Percentiles rank a stretch among this genome's conserved stretches.
Evolutionary conservation across 2,113 vertebrate species (phyloP).

Genomic region (Onychorhynchus coronatus): DNA sequence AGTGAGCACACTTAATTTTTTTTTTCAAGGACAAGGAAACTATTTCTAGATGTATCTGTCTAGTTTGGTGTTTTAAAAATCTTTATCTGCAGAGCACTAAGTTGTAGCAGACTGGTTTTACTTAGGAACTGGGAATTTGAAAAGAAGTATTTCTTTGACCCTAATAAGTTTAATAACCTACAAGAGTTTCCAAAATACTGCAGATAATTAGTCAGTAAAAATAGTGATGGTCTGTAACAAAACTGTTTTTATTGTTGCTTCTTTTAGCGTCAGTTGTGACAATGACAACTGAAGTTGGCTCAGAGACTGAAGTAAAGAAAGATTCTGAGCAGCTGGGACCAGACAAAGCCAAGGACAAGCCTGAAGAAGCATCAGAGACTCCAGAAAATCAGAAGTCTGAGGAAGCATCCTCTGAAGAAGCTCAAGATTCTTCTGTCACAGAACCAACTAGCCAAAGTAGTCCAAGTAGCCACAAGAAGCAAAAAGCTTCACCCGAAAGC

Average conservation of each 20-base stretch:
- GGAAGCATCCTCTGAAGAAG: slow-evolving; percentile 30
- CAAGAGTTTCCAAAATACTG: neutral
- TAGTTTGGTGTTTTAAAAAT: neutral
- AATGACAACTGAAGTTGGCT: slow-evolving; percentile 92
- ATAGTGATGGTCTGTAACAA: neutral
- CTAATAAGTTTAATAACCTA: neutral
- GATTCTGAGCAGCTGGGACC: slow-evolving; percentile 72
- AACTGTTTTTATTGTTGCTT: neutral
- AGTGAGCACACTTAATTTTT: neutral
- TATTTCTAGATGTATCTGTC: neutral
- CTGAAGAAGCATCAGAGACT: slow-evolving; percentile 59
- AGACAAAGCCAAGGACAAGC: slow-evolving; percentile 62
- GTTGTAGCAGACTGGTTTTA: neutral
- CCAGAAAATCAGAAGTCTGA: slow-evolving; percentile 40
- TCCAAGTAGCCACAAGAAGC: slow-evolving; percentile 71
- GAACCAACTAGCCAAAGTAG: slow-evolving; percentile 62
- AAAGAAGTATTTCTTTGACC: neutral
- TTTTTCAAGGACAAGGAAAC: neutral
- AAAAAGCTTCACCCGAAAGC: slow-evolving; percentile 76
- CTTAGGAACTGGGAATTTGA: neutral
- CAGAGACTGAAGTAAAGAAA: slow-evolving; percentile 89
- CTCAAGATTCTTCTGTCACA: slow-evolving; percentile 35
- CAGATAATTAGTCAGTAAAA: neutral
- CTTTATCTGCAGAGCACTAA: neutral
- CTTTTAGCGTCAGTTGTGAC: slow-evolving; percentile 76